Base-by-base conservation (phyloP, 2,113 vertebrate genomes). In the Chroicocephalus ridibundus region DNA sequence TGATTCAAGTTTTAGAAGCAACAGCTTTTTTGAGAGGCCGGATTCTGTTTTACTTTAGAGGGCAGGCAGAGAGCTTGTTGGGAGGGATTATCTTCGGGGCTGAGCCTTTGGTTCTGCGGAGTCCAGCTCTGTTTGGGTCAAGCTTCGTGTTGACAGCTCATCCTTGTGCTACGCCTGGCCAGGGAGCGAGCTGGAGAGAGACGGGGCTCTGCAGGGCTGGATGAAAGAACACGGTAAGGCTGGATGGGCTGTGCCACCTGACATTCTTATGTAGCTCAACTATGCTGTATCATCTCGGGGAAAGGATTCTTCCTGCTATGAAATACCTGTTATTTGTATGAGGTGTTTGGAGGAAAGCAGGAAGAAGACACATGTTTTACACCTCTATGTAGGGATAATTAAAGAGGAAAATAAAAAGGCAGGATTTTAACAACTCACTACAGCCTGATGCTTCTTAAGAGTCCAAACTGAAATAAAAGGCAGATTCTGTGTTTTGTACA, bases 21-120 rank as follows among this genome's bases (percentile, higher is more conserved):
- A 42, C 26, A 79, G 31, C 36, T 91, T 69, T 78, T 84, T n/a
- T 79, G 32, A 36, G 42, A 69, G 55, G 46, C 40, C 46, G 9
- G 11, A 10, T 7, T 8, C 4, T 31, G 26, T 47, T 21, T 40
- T 55, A 16, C 54, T n/a, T 51, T 2, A 31, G 62, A 42, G 32
- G 14, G 17, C 24, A 47, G 83, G 68, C 65, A 88, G 71, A n/a
- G 51, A 86, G 5, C 36, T n/a, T 7, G 17, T 27, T 40, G 79
- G 51, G 38, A 86, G n/a, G 19, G 42, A 29, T 81, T n/a, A 3
- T 40, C 6, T 3, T 0, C 0, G 0, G 38, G n/a, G 52, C 82
- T 72, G 65, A 82, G 47, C 47, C 46, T 55, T 49, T 47, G 47
- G 38, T 58, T 52, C 8, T 24, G 44, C 20, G 17, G 36, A 72